A percentile compares a stretch with the other conserved stretches of the same genome.
phyloP scores from a whole-genome alignment of 2,113 vertebrate species.

The Alaudala cheleensis region DNA sequence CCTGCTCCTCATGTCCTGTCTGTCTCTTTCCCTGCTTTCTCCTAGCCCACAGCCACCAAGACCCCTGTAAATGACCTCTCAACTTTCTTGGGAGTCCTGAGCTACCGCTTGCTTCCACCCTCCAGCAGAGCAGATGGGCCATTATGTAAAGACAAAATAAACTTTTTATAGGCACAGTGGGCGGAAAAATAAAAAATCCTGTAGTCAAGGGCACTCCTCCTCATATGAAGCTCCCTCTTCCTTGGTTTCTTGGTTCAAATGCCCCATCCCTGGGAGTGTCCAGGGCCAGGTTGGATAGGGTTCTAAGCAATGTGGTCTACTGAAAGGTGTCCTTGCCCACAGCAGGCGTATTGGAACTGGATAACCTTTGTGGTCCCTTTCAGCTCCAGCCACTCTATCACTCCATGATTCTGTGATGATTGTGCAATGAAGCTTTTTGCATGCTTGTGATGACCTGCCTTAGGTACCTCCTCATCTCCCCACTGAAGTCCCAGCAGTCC shows the following conservation, averaged over 20 bases:
- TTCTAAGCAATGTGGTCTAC: rapidly evolving
- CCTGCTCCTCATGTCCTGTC: not conserved
- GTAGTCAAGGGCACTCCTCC: not conserved
- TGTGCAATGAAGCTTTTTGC: not conserved
- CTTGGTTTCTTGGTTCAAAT: not conserved
- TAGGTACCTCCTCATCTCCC: not conserved
- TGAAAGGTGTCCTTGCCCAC: not conserved
- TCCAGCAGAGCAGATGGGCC: not conserved
- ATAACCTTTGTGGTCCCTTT: not conserved
- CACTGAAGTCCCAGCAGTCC: not conserved
- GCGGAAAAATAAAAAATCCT: not conserved
- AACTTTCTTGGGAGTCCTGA: not conserved
- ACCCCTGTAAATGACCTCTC: not conserved
- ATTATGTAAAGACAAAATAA: not conserved
- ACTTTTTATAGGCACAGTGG: not conserved
- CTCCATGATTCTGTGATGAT: not conserved
- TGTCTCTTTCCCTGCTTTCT: not conserved
- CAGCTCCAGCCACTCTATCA: not conserved
- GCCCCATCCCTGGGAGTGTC: not conserved
- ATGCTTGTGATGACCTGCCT: not conserved
- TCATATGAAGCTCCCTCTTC: not conserved
- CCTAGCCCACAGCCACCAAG: not conserved
- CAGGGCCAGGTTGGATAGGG: not conserved
- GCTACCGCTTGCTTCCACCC: not conserved
- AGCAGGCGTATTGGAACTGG: not conserved